Evolutionary conservation across 2,113 vertebrate species (phyloP), one percentile per base, ranked within the genome.

Genomic region (Entomyzon cyanotis): DNA sequence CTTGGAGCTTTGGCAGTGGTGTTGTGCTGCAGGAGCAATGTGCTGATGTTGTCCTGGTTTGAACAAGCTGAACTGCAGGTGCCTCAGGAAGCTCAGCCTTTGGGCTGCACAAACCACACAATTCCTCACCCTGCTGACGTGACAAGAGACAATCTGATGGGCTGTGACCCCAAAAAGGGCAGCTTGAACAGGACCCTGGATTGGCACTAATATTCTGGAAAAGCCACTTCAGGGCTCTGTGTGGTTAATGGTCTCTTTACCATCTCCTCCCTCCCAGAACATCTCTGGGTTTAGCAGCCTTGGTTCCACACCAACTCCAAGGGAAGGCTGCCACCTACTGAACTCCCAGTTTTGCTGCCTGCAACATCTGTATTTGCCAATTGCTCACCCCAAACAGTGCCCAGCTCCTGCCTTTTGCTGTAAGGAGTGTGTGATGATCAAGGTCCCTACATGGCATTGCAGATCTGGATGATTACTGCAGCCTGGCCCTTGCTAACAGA

Each of bases 261-360:
- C 63, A 60, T 15, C 41, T 37, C 0, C 41, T 39, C 59, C 85
- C 73, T 30, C 63, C 44, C 17, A 6, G 56, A 13, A 5, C 44
- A 15, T 52, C 68, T 35, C 67, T n/a, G 39, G 62, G 23, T 27
- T 33, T 41, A 8, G 1, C 47, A 77, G 49, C 50, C 58, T 59
- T 56, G 79, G 56, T 91, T 88, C 68, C 5, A 35, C 5, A 81
- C 63, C 59, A 96, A 91, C 82, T 95, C 83, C 93, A 92, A 59
- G 96, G 83, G 93, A 93, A 96, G 94, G 94, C 85, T 96, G 96
- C 95, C 96, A 97, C 82, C 96, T 97, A 86, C 94, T 96, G 96
- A 88, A 71, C 44, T 74, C 39, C 75, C 1, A 9, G 2, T n/a
- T 85, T 49, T 55, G 24, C 39, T 55, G 64, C 71, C 59, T 70